Evolutionary conservation across 2,797 vertebrate genomes (phyloP), one percentile per base, ranked within the genome.

Genomic region (Taenioides sp.): DNA sequence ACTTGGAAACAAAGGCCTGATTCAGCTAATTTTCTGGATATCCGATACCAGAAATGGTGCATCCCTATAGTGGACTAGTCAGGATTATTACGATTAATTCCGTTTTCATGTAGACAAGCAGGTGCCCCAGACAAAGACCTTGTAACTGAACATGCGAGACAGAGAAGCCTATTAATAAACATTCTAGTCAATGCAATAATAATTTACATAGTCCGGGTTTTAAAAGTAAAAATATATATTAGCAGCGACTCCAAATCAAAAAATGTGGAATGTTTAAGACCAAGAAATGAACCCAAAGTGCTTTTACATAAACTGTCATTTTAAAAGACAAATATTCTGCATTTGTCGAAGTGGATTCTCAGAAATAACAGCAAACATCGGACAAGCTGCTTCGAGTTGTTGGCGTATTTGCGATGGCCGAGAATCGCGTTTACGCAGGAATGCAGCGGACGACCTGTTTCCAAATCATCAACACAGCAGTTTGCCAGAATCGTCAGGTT

Each of bases 351-450:
- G 22, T 7, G 10, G 43, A 16, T 28, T 25, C 23, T 65, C 14
- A 27, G 64, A 52, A 17, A 50, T 20, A 5, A 18, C 27, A n/a
- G 23, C 25, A 22, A 67, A 52, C 28, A 22, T 37, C 0, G 1
- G 66, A 67, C n/a, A 34, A 52, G 50, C 66, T 23, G 31, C 65
- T 52, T 4, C 18, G 28, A 5, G 49, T 54, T 20, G 65, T 66
- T 66, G 37, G 50, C 2, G 2, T 37, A 14, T 67, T 67, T 57
- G 28, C 54, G 10, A 12, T 31, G 65, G 47, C 47, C 25, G 27
- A 28, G 25, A 17, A 3, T 7, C 4, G 22, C 47, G 49, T 66
- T 54, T 66, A 31, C 7, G 43, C 18, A 20, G 65, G 47, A 25
- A 65, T 9, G 61, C 22, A 1, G 40, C 14, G 12, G 34, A 47